phyloP scores from a whole-genome alignment of 2,888 invertebrate genomes.

The Drosophila sordidula region DNA sequence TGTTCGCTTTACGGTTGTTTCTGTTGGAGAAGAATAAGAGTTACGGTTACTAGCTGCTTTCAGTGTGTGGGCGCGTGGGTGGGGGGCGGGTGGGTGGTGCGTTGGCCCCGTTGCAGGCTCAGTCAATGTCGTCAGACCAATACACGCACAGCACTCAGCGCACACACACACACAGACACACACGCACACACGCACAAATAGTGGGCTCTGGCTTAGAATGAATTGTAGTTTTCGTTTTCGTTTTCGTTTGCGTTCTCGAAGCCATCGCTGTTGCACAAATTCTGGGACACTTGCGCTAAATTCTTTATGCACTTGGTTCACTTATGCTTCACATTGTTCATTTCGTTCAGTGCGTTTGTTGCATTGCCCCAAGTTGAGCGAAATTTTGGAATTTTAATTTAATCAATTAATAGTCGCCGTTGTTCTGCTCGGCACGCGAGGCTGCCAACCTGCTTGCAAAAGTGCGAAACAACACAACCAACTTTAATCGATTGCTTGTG shows the following conservation, averaged over 20 bases:
- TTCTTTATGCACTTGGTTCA: conserved; percentile 1
- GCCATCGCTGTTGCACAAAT: background rate
- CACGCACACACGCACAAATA: conserved; percentile 44
- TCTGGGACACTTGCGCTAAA: conserved; percentile 26
- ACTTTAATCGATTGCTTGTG: conserved; percentile 28
- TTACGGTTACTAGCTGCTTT: conserved; percentile 39
- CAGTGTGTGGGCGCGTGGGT: conserved; percentile 4
- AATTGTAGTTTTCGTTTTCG: conserved; percentile 61
- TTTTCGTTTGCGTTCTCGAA: conserved; percentile 15
- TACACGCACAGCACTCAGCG: conserved; percentile 19
- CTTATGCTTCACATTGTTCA: conserved; percentile 14
- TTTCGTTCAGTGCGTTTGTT: conserved; percentile 17
- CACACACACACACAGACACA: conserved; percentile 27
- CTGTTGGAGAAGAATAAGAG: conserved; percentile 36
- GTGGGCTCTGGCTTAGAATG: conserved; percentile 61
- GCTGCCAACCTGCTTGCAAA: conserved; percentile 39
- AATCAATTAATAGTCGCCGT: conserved; percentile 63
- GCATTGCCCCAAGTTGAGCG: conserved; percentile 23
- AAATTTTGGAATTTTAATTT: conserved; percentile 34
- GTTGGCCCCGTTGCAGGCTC: conserved; percentile 29
- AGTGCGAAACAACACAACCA: background rate
- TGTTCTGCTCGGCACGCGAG: conserved; percentile 41
- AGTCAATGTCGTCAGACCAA: conserved; percentile 71
- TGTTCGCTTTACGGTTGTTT: conserved; percentile 11
- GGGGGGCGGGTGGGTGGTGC: conserved; percentile 8